Evolutionary conservation across 2,888 invertebrate species (phyloP), one percentile per base, ranked within the genome.

Genomic region (Hirtodrosophila cameraria): DNA sequence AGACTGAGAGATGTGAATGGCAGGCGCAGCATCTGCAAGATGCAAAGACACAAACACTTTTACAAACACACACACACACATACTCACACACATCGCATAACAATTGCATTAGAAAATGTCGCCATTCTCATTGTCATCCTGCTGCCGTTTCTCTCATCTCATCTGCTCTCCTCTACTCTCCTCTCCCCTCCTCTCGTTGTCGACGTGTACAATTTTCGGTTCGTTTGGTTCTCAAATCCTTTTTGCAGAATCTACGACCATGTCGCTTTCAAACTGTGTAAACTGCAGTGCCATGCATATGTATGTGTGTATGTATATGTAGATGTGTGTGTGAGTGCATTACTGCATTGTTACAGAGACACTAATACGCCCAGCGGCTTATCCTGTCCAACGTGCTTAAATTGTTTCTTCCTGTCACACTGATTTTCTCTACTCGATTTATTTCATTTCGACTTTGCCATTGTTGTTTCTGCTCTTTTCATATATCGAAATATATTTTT

Each of bases 171-270:
- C n/a, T n/a, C n/a, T n/a, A n/a, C n/a, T n/a, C n/a, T n/a, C n/a
- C n/a, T n/a, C n/a, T n/a, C n/a, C n/a, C n/a, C n/a, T n/a, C n/a
- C n/a, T n/a, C 23, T 16, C 43, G 12, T 33, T 36, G 41, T 55
- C 68, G 43, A 58, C 71, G 85, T 88, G 89, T 88, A 74, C 79
- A 83, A 73, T 88, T 88, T 87, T 88, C 88, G 89, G 88, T 88
- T 88, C 89, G 88, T 74, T 88, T 88, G 88, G 64, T 67, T 33
- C 78, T 65, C 57, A 85, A 88, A 88, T 88, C 88, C 88, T 78
- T 81, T 88, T 85, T 82, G 69, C 46, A 69, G 62, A 67, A 86
- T 83, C 66, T 86, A 81, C 75, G 79, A 77, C 71, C 79, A 73
- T 85, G 73, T 68, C 58, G 52, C 66, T 52, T 61, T 62, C 74